These are phyloP conservation scores for Phalacrocorax brasilianus DNA, from an alignment of 2,113 vertebrate genomes.

Conservation along the genomic window DNA sequence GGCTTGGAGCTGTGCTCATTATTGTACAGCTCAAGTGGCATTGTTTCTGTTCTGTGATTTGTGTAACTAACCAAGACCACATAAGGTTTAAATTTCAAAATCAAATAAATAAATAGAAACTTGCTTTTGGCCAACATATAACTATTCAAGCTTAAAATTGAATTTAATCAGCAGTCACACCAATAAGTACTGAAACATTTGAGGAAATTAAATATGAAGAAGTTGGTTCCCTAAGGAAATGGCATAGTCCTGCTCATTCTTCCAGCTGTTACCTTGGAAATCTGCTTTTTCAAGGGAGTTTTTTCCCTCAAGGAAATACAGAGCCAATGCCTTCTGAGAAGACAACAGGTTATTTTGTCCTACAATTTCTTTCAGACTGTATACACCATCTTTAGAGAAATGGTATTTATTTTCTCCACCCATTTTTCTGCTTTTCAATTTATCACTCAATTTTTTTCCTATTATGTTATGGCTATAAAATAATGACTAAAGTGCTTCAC, in stretches of 20 bases:
- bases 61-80: neutral
- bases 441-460: accelerated
- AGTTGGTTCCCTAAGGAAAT: neutral
- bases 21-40: neutral
- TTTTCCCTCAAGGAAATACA: neutral
- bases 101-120: neutral
- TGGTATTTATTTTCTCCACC: neutral
- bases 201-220: neutral
- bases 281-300: neutral
- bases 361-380: neutral
- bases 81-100: neutral
- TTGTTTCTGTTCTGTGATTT: neutral
- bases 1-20: neutral
- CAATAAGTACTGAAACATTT: neutral
- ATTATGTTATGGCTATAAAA: neutral
- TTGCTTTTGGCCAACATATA: neutral
- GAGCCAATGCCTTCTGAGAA: neutral
- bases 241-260: neutral
- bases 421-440: neutral
- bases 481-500: neutral
- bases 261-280: neutral
- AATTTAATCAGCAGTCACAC: neutral
- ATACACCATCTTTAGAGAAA: neutral
- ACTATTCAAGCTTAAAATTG: neutral
- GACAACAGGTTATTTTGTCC: neutral